Percentiles rank a stretch among this genome's conserved stretches.
These are phyloP conservation scores for zebrafish (Danio rerio) DNA, from an alignment of 2,113 vertebrate genomes.

Conservation along the genomic window GRCz12tu NC_133184.1:6764501-6765000, in stretches of 20 bases:
- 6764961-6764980: slow-evolving; percentile 81
- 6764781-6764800: slow-evolving; percentile 74
- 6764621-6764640: slow-evolving; percentile 87
- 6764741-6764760: slow-evolving; percentile 85
- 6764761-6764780: slow-evolving; percentile 73
- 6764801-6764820: slow-evolving; percentile 51
- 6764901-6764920: slow-evolving; percentile 56
- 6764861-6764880: slow-evolving; percentile 22
- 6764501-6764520: slow-evolving; percentile 96
- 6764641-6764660: slow-evolving; percentile 88
- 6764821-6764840: slow-evolving; percentile 35
- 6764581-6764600: slow-evolving; percentile 52
- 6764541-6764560: slow-evolving; percentile 91
- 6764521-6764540: slow-evolving; percentile 95
- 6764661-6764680: slow-evolving; percentile 86
- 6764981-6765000: slow-evolving; percentile 74
- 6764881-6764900: slow-evolving; percentile 48
- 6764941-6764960: slow-evolving; percentile 72
- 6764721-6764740: slow-evolving; percentile 87
- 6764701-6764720: slow-evolving; percentile 86
- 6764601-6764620: slow-evolving; percentile 58
- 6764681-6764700: slow-evolving; percentile 94
- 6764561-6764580: slow-evolving; percentile 62
- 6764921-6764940: slow-evolving; percentile 73
- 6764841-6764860: slow-evolving; percentile 40